Percentiles rank a stretch among this genome's conserved stretches.
phyloP scores from a whole-genome alignment of 2,797 vertebrate species.

The Lutjanus campechanus region DNA sequence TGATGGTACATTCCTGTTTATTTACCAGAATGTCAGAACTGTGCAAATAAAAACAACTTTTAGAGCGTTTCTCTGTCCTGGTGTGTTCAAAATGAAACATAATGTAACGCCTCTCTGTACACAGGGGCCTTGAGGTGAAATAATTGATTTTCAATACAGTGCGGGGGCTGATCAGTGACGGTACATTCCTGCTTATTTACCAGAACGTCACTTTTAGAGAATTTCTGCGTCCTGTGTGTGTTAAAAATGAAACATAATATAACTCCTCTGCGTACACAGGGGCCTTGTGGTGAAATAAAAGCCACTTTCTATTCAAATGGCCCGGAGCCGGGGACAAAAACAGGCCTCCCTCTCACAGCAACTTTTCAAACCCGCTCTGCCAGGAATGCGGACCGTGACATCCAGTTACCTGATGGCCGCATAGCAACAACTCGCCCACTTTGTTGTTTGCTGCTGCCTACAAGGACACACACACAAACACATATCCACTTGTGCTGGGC shows the following conservation, averaged over 20 bases:
- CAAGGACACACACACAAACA: conserved; percentile 55
- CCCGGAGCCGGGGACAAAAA: conserved; percentile 56
- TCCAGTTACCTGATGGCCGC: conserved; percentile 74
- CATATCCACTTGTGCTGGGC: conserved; percentile 47
- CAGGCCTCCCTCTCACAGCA: conserved; percentile 55
- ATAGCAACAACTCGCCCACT: conserved; percentile 67
- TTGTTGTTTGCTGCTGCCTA: conserved; percentile 62
- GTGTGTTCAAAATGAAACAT: conserved; percentile 13
- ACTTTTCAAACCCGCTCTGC: conserved; percentile 55
- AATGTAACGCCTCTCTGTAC: background rate
- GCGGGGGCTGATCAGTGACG: no score
- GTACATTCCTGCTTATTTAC: conserved; percentile 22
- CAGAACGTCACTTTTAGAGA: background rate
- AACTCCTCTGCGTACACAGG: background rate
- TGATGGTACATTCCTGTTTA: conserved; percentile 3
- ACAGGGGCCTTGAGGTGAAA: background rate
- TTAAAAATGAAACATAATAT: conserved; percentile 19
- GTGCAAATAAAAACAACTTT: conserved; percentile 5
- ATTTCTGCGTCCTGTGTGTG: background rate
- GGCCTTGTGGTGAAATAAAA: conserved; percentile 60
- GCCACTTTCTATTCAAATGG: conserved; percentile 52
- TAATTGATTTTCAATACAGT: background rate
- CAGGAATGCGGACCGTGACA: conserved; percentile 74
- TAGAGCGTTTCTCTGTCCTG: background rate
- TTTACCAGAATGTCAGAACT: conserved; percentile 2